These are phyloP conservation scores for Saccostrea glomerata DNA, from an alignment of 1,140 invertebrate genomes.

Conservation along the genomic window DNA sequence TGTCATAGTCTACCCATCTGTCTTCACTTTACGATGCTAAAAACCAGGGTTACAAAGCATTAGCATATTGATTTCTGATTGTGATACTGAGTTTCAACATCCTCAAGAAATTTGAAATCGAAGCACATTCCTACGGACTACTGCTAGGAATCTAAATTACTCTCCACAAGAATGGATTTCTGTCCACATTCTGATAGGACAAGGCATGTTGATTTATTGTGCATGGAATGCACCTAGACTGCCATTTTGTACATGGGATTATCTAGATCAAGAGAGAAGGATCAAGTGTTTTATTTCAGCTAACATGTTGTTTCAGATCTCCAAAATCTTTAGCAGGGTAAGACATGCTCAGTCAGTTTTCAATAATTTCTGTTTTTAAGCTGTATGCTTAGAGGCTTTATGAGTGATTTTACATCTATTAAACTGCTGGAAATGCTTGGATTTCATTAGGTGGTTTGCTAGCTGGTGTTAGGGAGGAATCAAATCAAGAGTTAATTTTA, in stretches of 20 bases:
- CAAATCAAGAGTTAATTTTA: slow-evolving; percentile 20
- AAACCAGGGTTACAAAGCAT: neutral
- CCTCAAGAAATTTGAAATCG: slow-evolving; percentile 11
- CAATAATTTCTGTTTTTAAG: neutral
- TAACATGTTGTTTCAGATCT: slow-evolving; percentile 26
- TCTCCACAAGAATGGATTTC: neutral
- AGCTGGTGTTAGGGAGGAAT: neutral
- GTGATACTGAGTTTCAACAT: neutral
- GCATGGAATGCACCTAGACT: too few species aligned
- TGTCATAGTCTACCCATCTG: slow-evolving; percentile 3
- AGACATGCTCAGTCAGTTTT: neutral
- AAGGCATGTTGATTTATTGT: neutral
- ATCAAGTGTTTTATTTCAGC: neutral
- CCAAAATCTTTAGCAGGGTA: slow-evolving; percentile 19
- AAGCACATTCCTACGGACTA: slow-evolving; percentile 12
- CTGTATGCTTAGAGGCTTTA: neutral
- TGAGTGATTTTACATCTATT: neutral
- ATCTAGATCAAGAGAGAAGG: neutral
- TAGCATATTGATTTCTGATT: slow-evolving; percentile 33
- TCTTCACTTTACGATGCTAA: slow-evolving; percentile 20
- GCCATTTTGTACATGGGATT: neutral
- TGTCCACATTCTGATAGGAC: neutral
- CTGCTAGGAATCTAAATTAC: neutral
- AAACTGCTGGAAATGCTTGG: neutral
- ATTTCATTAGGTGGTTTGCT: slow-evolving; percentile 4